These are phyloP conservation scores for Tyto alba DNA, from an alignment of 2,113 vertebrate genomes.

Conservation along the genomic window DNA sequence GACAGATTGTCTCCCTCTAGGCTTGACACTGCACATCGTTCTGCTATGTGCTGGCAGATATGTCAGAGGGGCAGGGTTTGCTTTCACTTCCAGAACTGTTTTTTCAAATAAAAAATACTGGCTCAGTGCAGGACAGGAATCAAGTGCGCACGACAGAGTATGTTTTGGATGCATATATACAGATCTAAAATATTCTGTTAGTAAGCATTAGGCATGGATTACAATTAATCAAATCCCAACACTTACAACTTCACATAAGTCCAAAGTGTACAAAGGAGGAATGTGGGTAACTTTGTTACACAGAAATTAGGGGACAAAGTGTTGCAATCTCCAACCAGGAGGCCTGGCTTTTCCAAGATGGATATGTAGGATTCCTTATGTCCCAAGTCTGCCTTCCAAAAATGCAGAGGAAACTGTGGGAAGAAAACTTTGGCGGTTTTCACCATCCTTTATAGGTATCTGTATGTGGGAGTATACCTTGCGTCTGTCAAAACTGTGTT, in stretches of 20 bases:
- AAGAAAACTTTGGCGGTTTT: not conserved
- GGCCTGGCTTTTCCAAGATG: not conserved
- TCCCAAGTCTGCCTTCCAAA: not conserved
- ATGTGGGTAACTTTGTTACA: not conserved
- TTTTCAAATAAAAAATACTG: not conserved
- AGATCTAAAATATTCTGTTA: not conserved
- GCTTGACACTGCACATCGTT: not conserved
- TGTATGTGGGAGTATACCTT: not conserved
- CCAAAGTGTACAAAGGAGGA: not conserved
- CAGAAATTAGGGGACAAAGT: not conserved
- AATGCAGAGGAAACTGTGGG: not conserved
- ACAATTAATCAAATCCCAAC: not conserved
- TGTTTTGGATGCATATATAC: not conserved
- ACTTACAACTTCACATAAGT: not conserved
- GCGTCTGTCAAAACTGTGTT: not conserved
- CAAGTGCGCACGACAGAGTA: rapidly evolving
- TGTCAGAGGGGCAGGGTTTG: not conserved
- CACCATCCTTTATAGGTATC: not conserved
- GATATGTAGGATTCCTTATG: not conserved
- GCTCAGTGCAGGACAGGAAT: not conserved
- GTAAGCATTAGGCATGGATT: not conserved
- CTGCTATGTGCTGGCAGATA: not conserved
- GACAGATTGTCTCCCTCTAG: not conserved
- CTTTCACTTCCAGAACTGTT: not conserved
- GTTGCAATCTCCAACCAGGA: not conserved